Evolutionary conservation across 1,140 invertebrate genomes (phyloP), one percentile per base, ranked within the genome.

Genomic region (Drosophila tsacasi): DNA sequence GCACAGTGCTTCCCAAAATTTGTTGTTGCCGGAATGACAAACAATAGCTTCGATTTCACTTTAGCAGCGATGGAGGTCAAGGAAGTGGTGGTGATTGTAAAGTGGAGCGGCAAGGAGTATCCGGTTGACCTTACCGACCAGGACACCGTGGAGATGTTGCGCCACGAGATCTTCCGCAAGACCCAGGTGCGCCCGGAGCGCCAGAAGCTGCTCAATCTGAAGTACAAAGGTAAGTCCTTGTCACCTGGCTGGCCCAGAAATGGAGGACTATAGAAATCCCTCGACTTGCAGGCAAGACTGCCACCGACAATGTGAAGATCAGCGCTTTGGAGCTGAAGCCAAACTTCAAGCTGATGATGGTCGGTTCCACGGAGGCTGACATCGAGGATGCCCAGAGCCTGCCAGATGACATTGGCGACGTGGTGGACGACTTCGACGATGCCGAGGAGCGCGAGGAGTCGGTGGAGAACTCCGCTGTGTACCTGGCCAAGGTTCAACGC

Each of bases 331-430:
- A 96, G 73, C 92, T 98, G 6, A 98, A 98, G 92, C 95, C 96
- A n/a, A 97, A 97, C 37, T 96, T 97, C 64, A 98, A 99, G 93
- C 95, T 99, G 17, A 99, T 99, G 97, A 97, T 99, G 96, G 98
- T 99, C 95, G 98, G 98, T 0, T 99, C 98, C 1, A 94, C 97
- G 25, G 98, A 99, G 92, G 96, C 98, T 85, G 97, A 97, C 55
- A 98, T 99, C 77, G 96, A 96, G 57, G 96, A 96, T 91, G 97
- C 96, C 1, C 95, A 95, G 84, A 95, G 95, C 64, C 95, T 96
- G 59, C 97, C 97, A 1, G 95, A 96, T 76, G 95, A 97, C 71
- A 94, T 97, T 49, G 96, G 97, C 40, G 96, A 98, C 84, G 97
- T 98, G 1, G 94, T 98, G 5, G 97, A 98, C 93, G 97, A 98